Conservation (phyloP, 2,797 vertebrate species). For the Pantherophis vulpinus region DNA sequence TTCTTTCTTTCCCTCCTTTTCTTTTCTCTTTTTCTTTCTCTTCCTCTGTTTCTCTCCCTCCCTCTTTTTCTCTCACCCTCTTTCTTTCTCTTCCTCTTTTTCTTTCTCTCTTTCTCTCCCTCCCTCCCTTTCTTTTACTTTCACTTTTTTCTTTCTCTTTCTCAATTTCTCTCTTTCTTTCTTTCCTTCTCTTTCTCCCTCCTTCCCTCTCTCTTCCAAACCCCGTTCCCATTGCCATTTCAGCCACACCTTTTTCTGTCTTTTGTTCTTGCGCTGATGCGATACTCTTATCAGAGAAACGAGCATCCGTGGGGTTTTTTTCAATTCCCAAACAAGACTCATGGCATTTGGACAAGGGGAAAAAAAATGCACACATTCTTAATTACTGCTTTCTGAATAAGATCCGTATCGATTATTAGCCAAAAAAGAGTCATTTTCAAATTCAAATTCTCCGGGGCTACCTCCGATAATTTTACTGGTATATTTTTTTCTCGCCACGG, state of each 20-base stretch:
- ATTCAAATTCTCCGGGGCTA: neutral
- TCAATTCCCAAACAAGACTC: neutral
- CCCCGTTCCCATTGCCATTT: neutral
- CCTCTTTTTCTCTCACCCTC: no score
- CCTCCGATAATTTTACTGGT: neutral
- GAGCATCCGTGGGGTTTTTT: neutral
- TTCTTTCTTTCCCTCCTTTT: no score
- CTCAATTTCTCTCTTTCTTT: no score
- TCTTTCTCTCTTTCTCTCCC: no score
- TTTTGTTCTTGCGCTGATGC: neutral
- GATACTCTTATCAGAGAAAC: neutral
- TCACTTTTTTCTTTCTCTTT: fast-evolving
- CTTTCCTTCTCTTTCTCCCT: no score
- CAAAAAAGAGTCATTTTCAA: neutral
- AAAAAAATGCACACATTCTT: neutral
- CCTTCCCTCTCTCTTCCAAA: neutral
- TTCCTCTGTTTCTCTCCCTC: no score
- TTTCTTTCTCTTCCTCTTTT: no score
- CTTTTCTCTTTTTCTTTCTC: no score
- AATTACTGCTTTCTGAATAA: neutral
- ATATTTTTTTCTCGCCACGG: neutral
- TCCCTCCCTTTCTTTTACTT: fast-evolving
- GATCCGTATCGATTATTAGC: neutral
- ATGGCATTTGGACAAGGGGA: neutral
- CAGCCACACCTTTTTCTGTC: neutral